Conservation (phyloP, 23 tunicate species). For the Aplidium turbinatum region DNA sequence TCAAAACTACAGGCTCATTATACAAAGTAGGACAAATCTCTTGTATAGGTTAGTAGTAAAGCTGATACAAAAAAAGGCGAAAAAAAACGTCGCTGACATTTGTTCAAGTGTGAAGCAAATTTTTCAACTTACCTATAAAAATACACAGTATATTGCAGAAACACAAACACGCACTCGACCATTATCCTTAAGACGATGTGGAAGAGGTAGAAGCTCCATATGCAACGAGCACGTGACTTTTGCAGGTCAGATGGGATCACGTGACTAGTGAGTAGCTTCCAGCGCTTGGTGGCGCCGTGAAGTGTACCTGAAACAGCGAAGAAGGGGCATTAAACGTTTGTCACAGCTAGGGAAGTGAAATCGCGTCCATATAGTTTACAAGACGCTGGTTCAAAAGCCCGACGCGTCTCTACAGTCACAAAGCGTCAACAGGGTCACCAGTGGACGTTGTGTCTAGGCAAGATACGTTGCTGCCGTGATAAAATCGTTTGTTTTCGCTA, state of each 20-base stretch:
- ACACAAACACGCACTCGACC: slow-evolving; percentile 52
- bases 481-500: no score
- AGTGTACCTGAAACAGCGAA: slow-evolving; percentile 2
- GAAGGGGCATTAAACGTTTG: background rate
- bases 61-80: no score
- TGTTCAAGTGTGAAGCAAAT: background rate
- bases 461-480: no score
- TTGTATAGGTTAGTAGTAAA: no score
- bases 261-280: slow-evolving; percentile 54
- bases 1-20: no score
- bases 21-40: no score
- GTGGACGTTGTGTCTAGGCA: no score
- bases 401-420: no score
- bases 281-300: slow-evolving; percentile 43
- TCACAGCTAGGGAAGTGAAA: background rate
- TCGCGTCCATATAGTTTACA: no score
- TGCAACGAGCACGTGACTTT: slow-evolving; percentile 27
- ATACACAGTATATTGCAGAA: slow-evolving; percentile 54
- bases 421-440: no score
- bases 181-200: slow-evolving; percentile 58
- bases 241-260: slow-evolving; percentile 48
- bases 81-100: no score
- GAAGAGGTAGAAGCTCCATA: slow-evolving; percentile 70
- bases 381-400: no score
- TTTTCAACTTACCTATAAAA: slow-evolving; percentile 43